Conservation (phyloP, 2,113 vertebrate species). For the Labeo rohita region DNA sequence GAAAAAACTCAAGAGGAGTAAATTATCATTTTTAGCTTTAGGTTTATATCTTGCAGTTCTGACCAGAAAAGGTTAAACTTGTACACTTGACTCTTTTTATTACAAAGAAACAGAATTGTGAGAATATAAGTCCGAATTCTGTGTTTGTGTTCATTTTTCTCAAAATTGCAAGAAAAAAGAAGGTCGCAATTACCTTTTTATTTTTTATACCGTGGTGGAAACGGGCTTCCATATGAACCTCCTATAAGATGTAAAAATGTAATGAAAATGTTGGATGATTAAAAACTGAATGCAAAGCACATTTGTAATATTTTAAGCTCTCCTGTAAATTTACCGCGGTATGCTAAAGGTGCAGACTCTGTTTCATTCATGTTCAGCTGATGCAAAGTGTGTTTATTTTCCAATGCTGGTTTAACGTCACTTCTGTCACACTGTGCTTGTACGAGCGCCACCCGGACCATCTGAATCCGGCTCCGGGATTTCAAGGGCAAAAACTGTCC, state of each 20-base stretch:
- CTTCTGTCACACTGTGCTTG: slow-evolving; percentile 24
- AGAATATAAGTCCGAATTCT: too few species aligned
- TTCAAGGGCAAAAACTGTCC: slow-evolving; percentile 31
- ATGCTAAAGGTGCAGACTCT: slow-evolving; percentile 13
- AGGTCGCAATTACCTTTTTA: background rate
- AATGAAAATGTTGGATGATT: background rate
- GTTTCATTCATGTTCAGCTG: background rate
- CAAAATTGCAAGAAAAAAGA: background rate
- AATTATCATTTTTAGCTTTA: too few species aligned
- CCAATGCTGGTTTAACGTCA: slow-evolving; percentile 13
- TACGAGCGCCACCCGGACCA: background rate
- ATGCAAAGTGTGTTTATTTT: slow-evolving; percentile 1
- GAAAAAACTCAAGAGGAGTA: too few species aligned
- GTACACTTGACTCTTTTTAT: too few species aligned
- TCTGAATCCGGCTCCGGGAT: slow-evolving; percentile 14
- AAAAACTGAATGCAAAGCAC: slow-evolving; percentile 45
- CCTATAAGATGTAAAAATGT: background rate
- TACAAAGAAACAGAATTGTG: too few species aligned
- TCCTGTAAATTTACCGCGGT: slow-evolving; percentile 11
- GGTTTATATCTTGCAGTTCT: too few species aligned
- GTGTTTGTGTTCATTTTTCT: background rate
- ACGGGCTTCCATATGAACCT: background rate
- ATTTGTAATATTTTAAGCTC: slow-evolving; percentile 33
- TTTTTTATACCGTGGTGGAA: background rate
- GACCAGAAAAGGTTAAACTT: too few species aligned